Percentiles rank a stretch among this genome's conserved stretches.
These are phyloP conservation scores for Creontiades dilutus DNA, from an alignment of 2,888 invertebrate species.

Conservation along the genomic window DNA sequence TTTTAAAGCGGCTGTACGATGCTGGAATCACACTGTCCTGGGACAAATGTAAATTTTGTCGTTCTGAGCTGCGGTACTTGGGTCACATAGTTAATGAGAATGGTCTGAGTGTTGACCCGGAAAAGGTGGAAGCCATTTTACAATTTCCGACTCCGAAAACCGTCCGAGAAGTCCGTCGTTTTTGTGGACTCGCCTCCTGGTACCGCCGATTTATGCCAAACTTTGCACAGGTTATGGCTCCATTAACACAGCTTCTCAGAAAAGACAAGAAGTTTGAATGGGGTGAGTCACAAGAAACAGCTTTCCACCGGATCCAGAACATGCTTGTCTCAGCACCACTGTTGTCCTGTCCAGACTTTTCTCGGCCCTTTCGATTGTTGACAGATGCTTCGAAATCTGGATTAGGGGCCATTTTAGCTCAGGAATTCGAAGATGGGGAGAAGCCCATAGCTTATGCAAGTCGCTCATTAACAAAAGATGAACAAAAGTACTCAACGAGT, in stretches of 20 bases:
- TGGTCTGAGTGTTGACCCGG: not conserved
- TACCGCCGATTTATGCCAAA: not conserved
- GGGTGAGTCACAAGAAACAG: constrained; percentile 49
- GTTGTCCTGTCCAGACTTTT: constrained; percentile 74
- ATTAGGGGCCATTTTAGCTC: constrained; percentile 74
- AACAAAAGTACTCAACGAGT: constrained; percentile 75
- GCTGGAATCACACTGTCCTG: not conserved
- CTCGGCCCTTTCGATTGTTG: constrained; percentile 68
- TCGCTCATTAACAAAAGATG: constrained; percentile 72
- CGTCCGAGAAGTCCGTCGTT: not conserved
- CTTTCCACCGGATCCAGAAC: constrained; percentile 63
- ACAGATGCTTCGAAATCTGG: constrained; percentile 74
- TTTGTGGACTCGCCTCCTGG: not conserved
- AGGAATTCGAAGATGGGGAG: constrained; percentile 74
- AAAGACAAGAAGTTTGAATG: constrained; percentile 63
- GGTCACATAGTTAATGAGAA: constrained; percentile 7
- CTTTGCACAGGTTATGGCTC: not conserved
- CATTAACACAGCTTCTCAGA: not conserved
- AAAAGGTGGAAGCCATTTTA: not conserved
- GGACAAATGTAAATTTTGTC: constrained; percentile 28
- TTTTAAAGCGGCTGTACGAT: not conserved
- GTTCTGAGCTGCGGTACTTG: not conserved
- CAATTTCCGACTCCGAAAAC: not conserved
- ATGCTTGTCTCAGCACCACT: constrained; percentile 71
- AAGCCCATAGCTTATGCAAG: constrained; percentile 76